Conservation (phyloP, 2,113 vertebrate species). For the Gnathonemus longibarbis region DNA sequence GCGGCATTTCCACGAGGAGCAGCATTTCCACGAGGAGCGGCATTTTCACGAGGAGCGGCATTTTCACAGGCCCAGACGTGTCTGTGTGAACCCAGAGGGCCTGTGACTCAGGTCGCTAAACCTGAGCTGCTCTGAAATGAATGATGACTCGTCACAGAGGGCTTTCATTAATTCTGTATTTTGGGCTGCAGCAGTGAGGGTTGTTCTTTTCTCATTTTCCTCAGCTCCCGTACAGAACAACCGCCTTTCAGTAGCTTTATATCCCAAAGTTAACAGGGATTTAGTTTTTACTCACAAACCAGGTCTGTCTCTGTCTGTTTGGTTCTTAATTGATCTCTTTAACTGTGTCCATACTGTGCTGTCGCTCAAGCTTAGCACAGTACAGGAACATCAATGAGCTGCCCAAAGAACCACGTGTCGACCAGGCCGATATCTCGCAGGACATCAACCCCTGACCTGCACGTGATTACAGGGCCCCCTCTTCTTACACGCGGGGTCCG, state of each 20-base stretch:
- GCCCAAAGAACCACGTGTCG: neutral
- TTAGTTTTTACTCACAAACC: neutral
- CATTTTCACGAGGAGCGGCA: neutral
- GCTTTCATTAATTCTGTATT: conserved; percentile 59
- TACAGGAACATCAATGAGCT: neutral
- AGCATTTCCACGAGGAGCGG: too few relatives aligned
- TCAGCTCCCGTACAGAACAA: neutral
- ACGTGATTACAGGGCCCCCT: neutral
- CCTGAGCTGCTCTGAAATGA: conserved; percentile 59
- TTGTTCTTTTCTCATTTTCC: neutral
- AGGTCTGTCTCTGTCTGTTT: neutral
- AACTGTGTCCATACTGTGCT: neutral
- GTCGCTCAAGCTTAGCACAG: neutral
- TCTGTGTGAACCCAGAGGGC: neutral
- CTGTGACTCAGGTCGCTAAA: neutral
- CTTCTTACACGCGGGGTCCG: neutral
- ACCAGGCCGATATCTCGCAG: neutral
- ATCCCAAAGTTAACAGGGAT: neutral
- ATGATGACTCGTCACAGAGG: conserved; percentile 55
- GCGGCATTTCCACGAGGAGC: neutral
- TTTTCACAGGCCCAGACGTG: neutral
- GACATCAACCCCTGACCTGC: neutral
- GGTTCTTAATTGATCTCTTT: neutral
- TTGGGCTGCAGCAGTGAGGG: conserved; percentile 39
- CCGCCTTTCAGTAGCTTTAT: neutral